Base-by-base conservation (phyloP, 1,140 invertebrate genomes). In the Temnothorax nylanderi region DNA sequence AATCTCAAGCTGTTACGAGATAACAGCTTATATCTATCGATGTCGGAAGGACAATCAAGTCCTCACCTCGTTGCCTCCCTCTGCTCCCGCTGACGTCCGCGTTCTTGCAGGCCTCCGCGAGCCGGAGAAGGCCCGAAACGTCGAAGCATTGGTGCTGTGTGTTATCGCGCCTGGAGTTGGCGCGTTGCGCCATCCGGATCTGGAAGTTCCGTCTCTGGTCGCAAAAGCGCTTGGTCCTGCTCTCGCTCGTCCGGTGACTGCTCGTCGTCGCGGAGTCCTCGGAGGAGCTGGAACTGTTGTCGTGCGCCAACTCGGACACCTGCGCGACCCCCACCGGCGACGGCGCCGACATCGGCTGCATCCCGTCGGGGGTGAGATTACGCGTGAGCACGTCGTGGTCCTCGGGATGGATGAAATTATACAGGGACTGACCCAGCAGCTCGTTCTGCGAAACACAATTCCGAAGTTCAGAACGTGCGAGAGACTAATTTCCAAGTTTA, bases 381-480 rank as follows among this genome's bases (percentile, higher is more conserved):
- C 96, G 96, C 54, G 96, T 96, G 26, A 99, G 95, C 77, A 97
- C 96, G 7, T 96, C 96, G 75, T 97, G 97, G 93, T 99, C 98
- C 21, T 98, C 97, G 2, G 97, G 96, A 92, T 98, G 97, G 5
- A 98, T 97, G 72, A 98, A 97, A 80, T 97, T 97, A 92, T 97
- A 97, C 69, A 99, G 95, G 74, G 97, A 98, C 92, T 98, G 97
- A 0, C 98, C 98, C 93, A 99, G 97, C 64, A 99, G 95, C 89
- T 99, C 98, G 87, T 97, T 96, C 98, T 98, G 94, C 47, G 95
- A 95, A 56, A 85, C 44, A 21, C 54, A 75, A 44, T 84, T 58
- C 58, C 54, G 4, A 34, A 74, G 26, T 74, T 74, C 11, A 69
- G 34, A 26, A 69, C 34, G 44, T 32, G 44, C n/a, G 62, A 34